A percentile compares a stretch with the other conserved stretches of the same genome.
These are phyloP conservation scores for Chloropsis hardwickii DNA, from an alignment of 2,113 vertebrate species.

Conservation along the genomic window DNA sequence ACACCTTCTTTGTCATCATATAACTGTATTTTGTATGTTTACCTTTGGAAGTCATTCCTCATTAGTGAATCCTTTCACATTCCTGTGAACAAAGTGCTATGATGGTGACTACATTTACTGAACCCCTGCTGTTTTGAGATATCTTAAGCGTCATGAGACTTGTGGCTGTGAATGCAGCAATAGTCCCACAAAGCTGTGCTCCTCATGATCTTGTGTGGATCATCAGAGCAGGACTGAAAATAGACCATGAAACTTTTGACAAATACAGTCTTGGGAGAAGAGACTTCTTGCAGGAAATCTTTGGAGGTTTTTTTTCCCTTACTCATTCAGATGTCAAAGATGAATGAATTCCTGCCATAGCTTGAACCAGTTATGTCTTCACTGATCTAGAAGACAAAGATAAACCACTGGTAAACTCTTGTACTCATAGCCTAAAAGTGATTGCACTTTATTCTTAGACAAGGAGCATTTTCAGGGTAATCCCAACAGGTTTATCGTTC, in stretches of 20 bases:
- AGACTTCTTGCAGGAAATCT: not conserved
- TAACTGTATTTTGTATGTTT: not conserved
- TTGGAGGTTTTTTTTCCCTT: not conserved
- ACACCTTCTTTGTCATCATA: not conserved
- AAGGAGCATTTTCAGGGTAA: not conserved
- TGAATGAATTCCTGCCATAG: not conserved
- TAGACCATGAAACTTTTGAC: not conserved
- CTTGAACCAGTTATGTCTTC: conserved; percentile 39
- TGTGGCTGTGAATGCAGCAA: not conserved
- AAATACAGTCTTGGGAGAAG: not conserved
- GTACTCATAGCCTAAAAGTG: not conserved
- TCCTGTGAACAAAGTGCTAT: not conserved
- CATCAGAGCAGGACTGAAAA: not conserved
- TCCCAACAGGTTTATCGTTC: not conserved
- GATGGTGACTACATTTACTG: not conserved
- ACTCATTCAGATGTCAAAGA: not conserved
- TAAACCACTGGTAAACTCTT: not conserved
- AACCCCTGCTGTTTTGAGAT: conserved; percentile 17
- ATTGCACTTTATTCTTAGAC: not conserved
- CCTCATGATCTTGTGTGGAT: not conserved
- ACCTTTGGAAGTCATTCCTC: not conserved
- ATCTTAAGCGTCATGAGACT: not conserved
- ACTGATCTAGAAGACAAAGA: conserved; percentile 40
- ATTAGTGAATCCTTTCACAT: not conserved
- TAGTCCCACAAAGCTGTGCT: not conserved